These are phyloP conservation scores for Heliconius nattereri DNA, from an alignment of 1,140 invertebrate species.

Conservation along the genomic window DNA sequence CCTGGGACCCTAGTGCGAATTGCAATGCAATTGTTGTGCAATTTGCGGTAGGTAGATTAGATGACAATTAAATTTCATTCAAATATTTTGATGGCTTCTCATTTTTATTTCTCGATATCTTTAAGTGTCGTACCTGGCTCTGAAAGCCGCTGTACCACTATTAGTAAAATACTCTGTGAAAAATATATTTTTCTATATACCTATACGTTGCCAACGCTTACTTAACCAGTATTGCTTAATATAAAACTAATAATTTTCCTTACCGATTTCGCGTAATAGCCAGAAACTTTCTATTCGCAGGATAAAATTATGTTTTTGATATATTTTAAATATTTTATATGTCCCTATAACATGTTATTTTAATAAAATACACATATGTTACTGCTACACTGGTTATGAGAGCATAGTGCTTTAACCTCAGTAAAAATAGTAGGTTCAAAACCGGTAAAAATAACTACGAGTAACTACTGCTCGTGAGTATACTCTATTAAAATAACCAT, in stretches of 20 bases:
- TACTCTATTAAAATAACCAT: background rate
- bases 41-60: too few relatives aligned
- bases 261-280: background rate
- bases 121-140: too few relatives aligned
- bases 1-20: too few relatives aligned
- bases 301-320: background rate
- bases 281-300: conserved; percentile 2
- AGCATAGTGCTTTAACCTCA: background rate
- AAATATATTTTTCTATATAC: too few relatives aligned
- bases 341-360: background rate
- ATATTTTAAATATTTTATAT: background rate
- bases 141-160: too few relatives aligned
- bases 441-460: conserved; percentile 6
- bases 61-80: too few relatives aligned
- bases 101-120: too few relatives aligned
- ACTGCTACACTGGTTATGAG: background rate
- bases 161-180: too few relatives aligned
- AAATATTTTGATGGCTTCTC: too few relatives aligned
- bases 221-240: background rate
- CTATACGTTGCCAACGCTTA: too few relatives aligned
- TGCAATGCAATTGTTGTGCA: too few relatives aligned
- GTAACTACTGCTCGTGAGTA: background rate
- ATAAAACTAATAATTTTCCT: background rate
- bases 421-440: conserved; percentile 18
- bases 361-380: background rate